Evolutionary conservation across 2,888 invertebrate species (phyloP), one percentile per base, ranked within the genome.

Genomic region (Prosapia bicincta): DNA sequence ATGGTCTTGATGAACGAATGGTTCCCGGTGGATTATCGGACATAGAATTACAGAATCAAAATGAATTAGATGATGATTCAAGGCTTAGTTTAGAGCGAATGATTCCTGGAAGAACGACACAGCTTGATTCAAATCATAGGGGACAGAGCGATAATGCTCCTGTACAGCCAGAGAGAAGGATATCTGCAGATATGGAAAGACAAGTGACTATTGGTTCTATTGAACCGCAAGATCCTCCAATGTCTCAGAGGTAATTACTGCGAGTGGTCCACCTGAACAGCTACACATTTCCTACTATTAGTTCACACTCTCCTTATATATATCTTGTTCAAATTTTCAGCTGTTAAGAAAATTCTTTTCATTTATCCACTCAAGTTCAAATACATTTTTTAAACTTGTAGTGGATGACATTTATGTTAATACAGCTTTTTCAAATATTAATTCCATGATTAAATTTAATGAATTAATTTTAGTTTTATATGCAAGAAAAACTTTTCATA

Each of bases 11-110:
- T 65, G 87, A 86, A 32, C 65, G 76, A 30, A 72, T 76, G 76
- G 76, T 76, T 1, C 81, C 83, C 85, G 83, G 87, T 84, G 28
- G 86, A 86, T 54, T 83, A 79, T 73, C 69, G 9, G 66, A 65
- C 10, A 71, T 30, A 15, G 71, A 71, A 3, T 71, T 54, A 38
- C 26, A 25, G 1, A 71, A 54, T 24, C 71, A 71, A 25, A 71
- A 54, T 43, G 25, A 9, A 3, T 43, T 26, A 24, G 43, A 71
- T 25, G 71, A 71, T 25, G 71, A 71, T 13, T 25, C 24, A 13
- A 9, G 43, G 25, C 32, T 43, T 24, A 71, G 71, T 43, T 71
- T 54, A 25, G 71, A 71, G 25, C 32, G 71, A n/a, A 71, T 71
- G 71, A 71, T 71, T 3, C 71, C 71, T 25, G 71, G 71, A 24